Evolutionary conservation across 1,140 invertebrate species (phyloP).

Genomic region (Zaprionus taronus): DNA sequence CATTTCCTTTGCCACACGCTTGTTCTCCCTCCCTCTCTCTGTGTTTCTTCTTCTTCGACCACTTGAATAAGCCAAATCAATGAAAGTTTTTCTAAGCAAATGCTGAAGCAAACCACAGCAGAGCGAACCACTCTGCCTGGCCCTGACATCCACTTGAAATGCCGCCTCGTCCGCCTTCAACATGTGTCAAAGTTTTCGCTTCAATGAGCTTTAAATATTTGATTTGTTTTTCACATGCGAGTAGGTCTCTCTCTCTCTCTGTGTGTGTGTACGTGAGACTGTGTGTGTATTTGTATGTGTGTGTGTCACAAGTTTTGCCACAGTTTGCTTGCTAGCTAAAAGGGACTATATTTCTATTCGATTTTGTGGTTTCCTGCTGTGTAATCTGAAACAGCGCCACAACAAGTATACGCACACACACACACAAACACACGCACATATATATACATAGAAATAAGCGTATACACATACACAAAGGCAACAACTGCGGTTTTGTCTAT

Average conservation of each 20-base stretch:
- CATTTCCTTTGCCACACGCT: background rate
- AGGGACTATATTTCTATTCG: constrained; percentile 41
- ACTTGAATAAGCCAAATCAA: constrained; percentile 45
- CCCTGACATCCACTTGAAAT: constrained; percentile 53
- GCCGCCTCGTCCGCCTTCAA: constrained; percentile 41
- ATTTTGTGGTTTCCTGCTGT: constrained; percentile 62
- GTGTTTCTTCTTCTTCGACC: background rate
- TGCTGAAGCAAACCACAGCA: constrained; percentile 16
- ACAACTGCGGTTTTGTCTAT: constrained; percentile 41
- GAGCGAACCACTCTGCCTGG: constrained; percentile 14
- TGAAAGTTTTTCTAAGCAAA: constrained; percentile 46
- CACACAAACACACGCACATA: background rate
- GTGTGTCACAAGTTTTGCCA: constrained; percentile 50
- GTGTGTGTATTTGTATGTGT: constrained; percentile 22
- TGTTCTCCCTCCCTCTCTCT: background rate
- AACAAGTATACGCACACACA: constrained; percentile 42
- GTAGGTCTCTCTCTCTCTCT: background rate
- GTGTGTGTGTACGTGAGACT: background rate
- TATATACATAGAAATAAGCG: background rate
- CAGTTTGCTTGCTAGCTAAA: constrained; percentile 18
- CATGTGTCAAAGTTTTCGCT: constrained; percentile 79
- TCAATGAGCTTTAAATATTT: constrained; percentile 82
- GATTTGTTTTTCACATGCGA: constrained; percentile 66
- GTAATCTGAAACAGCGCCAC: constrained; percentile 50
- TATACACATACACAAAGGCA: background rate